Evolutionary conservation across 2,888 invertebrate genomes (phyloP), one percentile per base, ranked within the genome.

Genomic region (Phlogophora meticulosa): DNA sequence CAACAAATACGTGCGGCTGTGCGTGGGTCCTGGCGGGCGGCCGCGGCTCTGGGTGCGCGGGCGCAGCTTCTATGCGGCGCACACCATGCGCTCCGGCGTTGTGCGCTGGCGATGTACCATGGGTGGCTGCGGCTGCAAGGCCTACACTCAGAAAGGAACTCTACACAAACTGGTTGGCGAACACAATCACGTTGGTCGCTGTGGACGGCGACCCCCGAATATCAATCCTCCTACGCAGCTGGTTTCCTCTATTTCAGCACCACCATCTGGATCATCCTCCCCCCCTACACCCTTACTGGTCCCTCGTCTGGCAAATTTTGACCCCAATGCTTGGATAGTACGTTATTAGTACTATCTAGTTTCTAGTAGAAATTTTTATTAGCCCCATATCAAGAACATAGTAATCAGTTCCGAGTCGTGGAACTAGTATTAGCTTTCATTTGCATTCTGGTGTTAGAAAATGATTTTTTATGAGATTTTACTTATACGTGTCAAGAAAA

Each of bases 41-140:
- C 95, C 95, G 64, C 90, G 95, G 72, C 87, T 95, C 49, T 95
- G 95, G 95, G 94, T 95, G 78, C 91, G 93, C 76, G 95, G 95
- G 62, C 93, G 94, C 82, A 95, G 95, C 77, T 95, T 95, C 85
- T 95, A 95, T 87, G 94, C 94, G 60, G 95, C 95, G 69, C 95
- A 95, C 81, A 95, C 95, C 11, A 95, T 95, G 95, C 92, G 95
- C 51, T 95, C 95, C 9, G 95, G 95, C 49, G 91, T 94, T 17
- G 95, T 95, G 62, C 94, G 95, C 73, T 95, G 95, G 95, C 92
- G 95, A 0, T 95, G 95, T 84, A 95, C 95, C 1, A 95, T 95
- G 95, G 95, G 95, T 62, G 95, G 95, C 52, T 95, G 95, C 76
- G 94, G 94, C 32, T 95, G 95, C 84, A 95, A 95, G 80, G 95